Evolutionary conservation across 2,888 invertebrate species (phyloP), one percentile per base, ranked within the genome.

Genomic region (Poecilus cupreus): DNA sequence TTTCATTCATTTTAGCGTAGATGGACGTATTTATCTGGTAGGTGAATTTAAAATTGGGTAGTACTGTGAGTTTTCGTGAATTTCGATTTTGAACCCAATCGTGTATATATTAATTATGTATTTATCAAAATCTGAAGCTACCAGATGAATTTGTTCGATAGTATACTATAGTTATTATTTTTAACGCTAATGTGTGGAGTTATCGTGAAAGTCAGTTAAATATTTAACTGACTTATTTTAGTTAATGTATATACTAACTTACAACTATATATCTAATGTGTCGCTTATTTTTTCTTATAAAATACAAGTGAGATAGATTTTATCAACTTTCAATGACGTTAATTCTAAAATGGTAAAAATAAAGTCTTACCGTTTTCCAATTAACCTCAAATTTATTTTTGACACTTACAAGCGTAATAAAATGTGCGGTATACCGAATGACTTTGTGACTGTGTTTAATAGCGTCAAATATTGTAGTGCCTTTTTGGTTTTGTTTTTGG

Each of bases 101-200:
- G n/a, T 70, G 72, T 72, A 72, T 72, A 46, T 72, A 72, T 72
- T 11, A 46, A 46, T 13, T 72, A 72, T 72, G 43, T 46, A 46
- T 72, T 22, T 32, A 32, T 32, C 6, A 26, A 24, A 24, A 72
- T 46, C 46, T 24, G 46, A 24, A 72, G 18, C 32, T 46, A 46
- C 46, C 46, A 37, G 77, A n/a, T 60, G 60, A 76, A 76, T 37
- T 32, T 20, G 54, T 54, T 26, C 3, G 2, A 37, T 70, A 70
- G 70, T 70, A 76, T 76, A 76, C 77, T 60, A 77, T 84, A 84
- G 82, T 83, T 83, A 84, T 83, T 83, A 84, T 83, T 84, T 83
- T 82, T 80, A 83, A 49, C 80, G 54, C 46, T 64, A 82, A 54
- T 80, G 76, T 82, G 80, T 83, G 82, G 64, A 43, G 54, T 57